Evolutionary conservation across 2,797 vertebrate species (phyloP).

Genomic region (Takifugu ocellatus): DNA sequence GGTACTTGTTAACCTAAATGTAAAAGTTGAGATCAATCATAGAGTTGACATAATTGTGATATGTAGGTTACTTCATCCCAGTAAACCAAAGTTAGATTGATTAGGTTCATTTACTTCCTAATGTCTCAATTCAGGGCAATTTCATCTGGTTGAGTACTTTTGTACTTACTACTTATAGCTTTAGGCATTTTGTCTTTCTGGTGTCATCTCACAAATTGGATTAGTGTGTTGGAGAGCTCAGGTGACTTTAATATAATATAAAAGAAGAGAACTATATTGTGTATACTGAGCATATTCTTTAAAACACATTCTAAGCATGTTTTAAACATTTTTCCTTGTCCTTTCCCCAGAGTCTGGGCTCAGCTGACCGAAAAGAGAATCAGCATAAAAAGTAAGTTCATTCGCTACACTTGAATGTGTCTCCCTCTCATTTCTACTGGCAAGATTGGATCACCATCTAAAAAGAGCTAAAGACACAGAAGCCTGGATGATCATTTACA

Average conservation of each 20-base stretch:
- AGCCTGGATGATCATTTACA: neutral
- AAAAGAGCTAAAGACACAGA: neutral
- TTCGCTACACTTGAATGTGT: neutral
- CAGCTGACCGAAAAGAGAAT: constrained; percentile 85
- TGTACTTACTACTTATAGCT: neutral
- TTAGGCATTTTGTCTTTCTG: neutral
- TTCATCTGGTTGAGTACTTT: neutral
- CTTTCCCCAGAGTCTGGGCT: constrained; percentile 85
- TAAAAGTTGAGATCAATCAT: constrained; percentile 10
- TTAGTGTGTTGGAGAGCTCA: too few relatives aligned
- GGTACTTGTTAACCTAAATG: constrained; percentile 24
- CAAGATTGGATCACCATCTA: neutral
- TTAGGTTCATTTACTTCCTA: constrained; percentile 16
- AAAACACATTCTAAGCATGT: neutral
- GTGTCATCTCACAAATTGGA: too few relatives aligned
- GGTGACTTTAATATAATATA: too few relatives aligned
- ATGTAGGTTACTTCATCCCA: constrained; percentile 14
- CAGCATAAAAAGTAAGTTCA: constrained; percentile 82
- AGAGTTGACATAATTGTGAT: constrained; percentile 4
- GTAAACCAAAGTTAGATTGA: neutral
- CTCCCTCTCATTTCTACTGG: neutral
- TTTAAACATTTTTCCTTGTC: constrained; percentile 32
- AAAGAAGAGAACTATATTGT: too few relatives aligned
- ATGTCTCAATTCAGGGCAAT: constrained; percentile 8
- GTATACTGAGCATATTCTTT: neutral